A percentile compares a stretch with the other conserved stretches of the same genome.
Evolutionary conservation across 1,140 invertebrate genomes (phyloP).

Genomic region (Sipha flava): DNA sequence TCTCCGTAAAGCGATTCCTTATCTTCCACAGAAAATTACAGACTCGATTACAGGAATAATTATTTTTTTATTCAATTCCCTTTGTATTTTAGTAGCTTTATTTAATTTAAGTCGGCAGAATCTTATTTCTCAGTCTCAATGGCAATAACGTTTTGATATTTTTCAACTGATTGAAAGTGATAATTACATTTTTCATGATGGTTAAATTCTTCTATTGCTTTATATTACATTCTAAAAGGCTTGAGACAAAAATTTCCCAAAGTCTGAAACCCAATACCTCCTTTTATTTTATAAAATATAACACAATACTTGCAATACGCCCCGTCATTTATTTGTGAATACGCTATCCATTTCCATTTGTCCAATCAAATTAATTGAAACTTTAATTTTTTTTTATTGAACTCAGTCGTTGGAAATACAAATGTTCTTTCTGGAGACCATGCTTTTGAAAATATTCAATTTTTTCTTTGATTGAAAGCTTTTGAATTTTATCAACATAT

Average conservation of each 20-base stretch:
- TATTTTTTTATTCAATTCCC: conserved; percentile 32
- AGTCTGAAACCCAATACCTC: not conserved
- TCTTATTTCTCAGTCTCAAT: not conserved
- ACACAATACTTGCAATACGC: not conserved
- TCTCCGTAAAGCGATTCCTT: conserved; percentile 34
- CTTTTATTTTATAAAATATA: not conserved
- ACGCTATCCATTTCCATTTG: too few relatives aligned
- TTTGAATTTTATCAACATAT: too few relatives aligned
- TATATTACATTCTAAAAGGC: not conserved
- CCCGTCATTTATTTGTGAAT: not conserved
- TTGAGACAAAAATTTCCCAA: too few relatives aligned
- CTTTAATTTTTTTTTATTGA: too few relatives aligned
- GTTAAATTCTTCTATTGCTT: too few relatives aligned
- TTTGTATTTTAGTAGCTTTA: not conserved
- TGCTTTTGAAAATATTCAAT: too few relatives aligned
- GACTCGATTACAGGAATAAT: too few relatives aligned
- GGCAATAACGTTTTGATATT: not conserved
- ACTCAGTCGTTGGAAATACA: too few relatives aligned
- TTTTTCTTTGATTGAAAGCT: too few relatives aligned
- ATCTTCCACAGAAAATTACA: conserved; percentile 34
- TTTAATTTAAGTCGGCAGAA: not conserved
- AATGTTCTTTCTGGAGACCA: too few relatives aligned
- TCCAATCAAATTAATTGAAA: too few relatives aligned
- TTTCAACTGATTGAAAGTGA: not conserved
- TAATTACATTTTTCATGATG: not conserved